Base-by-base conservation (phyloP, 2,888 invertebrate genomes). In the Dolichopus griseipennis region DNA sequence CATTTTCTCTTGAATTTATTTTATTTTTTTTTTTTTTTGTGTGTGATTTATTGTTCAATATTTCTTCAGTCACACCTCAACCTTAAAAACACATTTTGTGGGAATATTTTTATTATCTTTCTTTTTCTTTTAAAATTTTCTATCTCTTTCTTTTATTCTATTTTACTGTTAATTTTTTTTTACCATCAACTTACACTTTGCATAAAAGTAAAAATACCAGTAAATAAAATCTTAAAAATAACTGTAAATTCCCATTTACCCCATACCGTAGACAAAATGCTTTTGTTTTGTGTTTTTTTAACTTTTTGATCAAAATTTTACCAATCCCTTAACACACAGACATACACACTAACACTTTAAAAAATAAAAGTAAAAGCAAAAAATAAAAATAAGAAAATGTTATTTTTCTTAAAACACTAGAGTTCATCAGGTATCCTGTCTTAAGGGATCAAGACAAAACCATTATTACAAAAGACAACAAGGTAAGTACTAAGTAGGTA, bases 11-110 rank as follows among this genome's bases (percentile, higher is more conserved):
- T 6, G 41, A 41, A 41, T 41, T n/a, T 41, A 12, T 41, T 41
- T 41, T 41, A 52, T 18, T 52, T 18, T 18, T 52, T 52, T 52
- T 18, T 52, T 52, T 1, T 52, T 52, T 52, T 52, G 1, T 18
- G 52, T n/a, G 52, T 52, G 52, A 52, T 52, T 52, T 52, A 52
- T 52, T 52, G 52, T 52, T 52, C 2, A 52, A 52, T 52, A 52
- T 52, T 52, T 52, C 18, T 52, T 52, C 52, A 52, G 15, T 52
- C 18, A 52, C 52, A 52, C 52, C 52, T 52, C 52, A 52, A 52
- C 52, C 52, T 18, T 52, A 18, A 41, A 12, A 41, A 52, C 52
- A 52, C 52, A 52, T 18, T 18, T 18, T 52, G 18, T 41, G 41
- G 41, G 18, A 52, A 3, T 1, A 15, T 18, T 12, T n/a, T 18